A percentile compares a stretch with the other conserved stretches of the same genome.
Evolutionary conservation across 64 coral and sea anemone genomes (phyloP).

Genomic region (Stylophora pistillata): DNA sequence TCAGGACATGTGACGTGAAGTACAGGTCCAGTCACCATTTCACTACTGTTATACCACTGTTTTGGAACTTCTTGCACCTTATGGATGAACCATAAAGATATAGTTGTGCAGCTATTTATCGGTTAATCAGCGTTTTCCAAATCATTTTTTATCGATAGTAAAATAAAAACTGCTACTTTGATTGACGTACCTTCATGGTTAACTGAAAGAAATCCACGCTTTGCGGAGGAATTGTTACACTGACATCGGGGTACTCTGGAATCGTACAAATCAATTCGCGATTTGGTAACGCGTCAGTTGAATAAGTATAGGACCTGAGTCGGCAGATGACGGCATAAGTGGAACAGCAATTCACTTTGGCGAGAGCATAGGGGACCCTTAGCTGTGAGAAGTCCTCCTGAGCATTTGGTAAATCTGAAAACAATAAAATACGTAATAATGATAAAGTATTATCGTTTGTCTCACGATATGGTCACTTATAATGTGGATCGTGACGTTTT

Average conservation of each 20-base stretch:
- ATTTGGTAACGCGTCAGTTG: neutral
- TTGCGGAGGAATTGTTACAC: neutral
- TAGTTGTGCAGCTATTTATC: too few relatives aligned
- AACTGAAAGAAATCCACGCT: too few relatives aligned
- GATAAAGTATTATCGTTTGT: too few relatives aligned
- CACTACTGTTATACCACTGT: neutral
- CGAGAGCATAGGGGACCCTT: neutral
- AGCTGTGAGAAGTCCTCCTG: neutral
- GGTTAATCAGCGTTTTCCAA: too few relatives aligned
- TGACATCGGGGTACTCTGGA: too few relatives aligned
- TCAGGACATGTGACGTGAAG: neutral
- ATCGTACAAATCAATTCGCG: neutral
- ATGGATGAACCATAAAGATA: too few relatives aligned
- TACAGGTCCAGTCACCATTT: neutral
- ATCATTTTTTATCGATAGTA: too few relatives aligned
- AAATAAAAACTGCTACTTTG: too few relatives aligned
- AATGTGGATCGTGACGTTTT: too few relatives aligned
- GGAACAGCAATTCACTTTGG: neutral
- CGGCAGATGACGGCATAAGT: neutral
- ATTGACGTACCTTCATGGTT: too few relatives aligned
- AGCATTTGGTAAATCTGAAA: neutral
- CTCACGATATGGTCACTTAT: too few relatives aligned
- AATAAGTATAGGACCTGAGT: neutral
- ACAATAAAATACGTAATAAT: too few relatives aligned
- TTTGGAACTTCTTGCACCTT: neutral